Evolutionary conservation across 2,888 invertebrate genomes (phyloP).

Genomic region (Podotricha telesiphe): DNA sequence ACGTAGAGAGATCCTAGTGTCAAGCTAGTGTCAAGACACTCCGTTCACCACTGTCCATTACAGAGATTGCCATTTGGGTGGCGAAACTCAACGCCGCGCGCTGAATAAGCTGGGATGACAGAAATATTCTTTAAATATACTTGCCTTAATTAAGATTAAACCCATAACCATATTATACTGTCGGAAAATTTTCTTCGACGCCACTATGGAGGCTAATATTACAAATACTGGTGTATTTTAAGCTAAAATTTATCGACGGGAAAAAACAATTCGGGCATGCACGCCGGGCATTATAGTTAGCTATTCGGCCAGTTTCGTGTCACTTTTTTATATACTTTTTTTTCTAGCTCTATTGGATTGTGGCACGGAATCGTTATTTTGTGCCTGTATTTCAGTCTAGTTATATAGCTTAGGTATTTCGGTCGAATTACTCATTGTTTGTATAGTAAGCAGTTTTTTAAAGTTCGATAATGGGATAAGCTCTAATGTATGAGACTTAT

Average conservation of each 20-base stretch:
- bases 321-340: conserved; percentile 49
- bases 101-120: neutral
- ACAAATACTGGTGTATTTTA: conserved; percentile 17
- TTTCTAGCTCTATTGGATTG: conserved; percentile 53
- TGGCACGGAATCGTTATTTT: conserved; percentile 54
- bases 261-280: conserved; percentile 48
- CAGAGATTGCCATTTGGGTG: no score
- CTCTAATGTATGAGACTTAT: neutral
- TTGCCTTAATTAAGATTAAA: neutral
- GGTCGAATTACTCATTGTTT: conserved; percentile 41
- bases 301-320: conserved; percentile 46
- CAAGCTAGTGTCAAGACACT: neutral
- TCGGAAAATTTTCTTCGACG: neutral
- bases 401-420: conserved; percentile 18
- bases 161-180: neutral
- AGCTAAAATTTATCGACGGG: conserved; percentile 43
- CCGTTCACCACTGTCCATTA: neutral
- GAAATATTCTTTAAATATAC: no score
- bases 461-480: conserved; percentile 6
- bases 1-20: neutral
- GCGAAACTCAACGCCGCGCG: neutral
- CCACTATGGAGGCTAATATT: neutral
- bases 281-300: conserved; percentile 49
- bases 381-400: conserved; percentile 18
- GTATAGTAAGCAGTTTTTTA: conserved; percentile 9